Evolutionary conservation across 1,140 invertebrate species (phyloP).

Genomic region (Drosophila kohkoa): DNA sequence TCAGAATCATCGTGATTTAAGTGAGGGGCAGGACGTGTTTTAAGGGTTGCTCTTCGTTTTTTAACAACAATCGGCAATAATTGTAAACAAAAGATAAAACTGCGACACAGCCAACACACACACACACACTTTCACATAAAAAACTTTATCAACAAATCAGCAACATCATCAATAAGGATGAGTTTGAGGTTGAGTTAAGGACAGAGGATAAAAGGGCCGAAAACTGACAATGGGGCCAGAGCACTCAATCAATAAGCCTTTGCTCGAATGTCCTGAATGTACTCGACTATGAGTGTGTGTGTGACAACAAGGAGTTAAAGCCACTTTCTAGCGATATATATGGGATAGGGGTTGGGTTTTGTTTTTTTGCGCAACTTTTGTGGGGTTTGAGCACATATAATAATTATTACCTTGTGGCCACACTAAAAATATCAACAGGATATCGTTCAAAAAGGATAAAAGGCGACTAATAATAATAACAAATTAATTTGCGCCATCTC

Average conservation of each 20-base stretch:
- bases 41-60: slow-evolving; percentile 38
- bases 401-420: slow-evolving; percentile 64
- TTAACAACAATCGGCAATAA: slow-evolving; percentile 38
- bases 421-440: slow-evolving; percentile 67
- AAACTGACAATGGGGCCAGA: slow-evolving; percentile 30
- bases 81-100: slow-evolving; percentile 60
- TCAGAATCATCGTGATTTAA: slow-evolving; percentile 5
- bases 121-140: background rate
- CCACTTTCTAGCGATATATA: background rate
- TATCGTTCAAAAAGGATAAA: slow-evolving; percentile 59
- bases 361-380: background rate
- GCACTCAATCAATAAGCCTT: slow-evolving; percentile 60
- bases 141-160: slow-evolving; percentile 45
- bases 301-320: slow-evolving; percentile 42
- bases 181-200: slow-evolving; percentile 20
- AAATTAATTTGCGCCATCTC: slow-evolving; percentile 66
- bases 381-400: slow-evolving; percentile 35
- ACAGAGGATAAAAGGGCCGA: slow-evolving; percentile 12
- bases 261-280: slow-evolving; percentile 16
- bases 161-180: slow-evolving; percentile 47
- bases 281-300: background rate
- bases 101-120: slow-evolving; percentile 1
- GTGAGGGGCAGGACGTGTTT: background rate
- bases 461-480: slow-evolving; percentile 54
- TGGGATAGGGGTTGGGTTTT: slow-evolving; percentile 19